Conservation (phyloP, 1,140 invertebrate species). For the Diachasmimorpha longicaudata region DNA sequence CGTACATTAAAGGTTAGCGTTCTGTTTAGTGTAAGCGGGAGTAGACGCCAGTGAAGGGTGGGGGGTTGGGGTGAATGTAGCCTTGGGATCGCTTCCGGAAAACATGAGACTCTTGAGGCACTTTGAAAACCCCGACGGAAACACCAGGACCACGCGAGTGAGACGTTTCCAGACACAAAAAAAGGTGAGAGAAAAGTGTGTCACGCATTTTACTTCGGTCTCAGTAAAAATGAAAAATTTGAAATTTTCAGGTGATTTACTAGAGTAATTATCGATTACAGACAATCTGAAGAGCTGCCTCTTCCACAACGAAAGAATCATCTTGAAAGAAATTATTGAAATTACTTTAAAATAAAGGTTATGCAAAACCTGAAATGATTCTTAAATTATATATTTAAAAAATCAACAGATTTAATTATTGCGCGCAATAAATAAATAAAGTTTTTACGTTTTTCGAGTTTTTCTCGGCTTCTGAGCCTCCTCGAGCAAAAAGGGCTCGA, state of each 20-base stretch:
- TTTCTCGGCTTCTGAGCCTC: no score
- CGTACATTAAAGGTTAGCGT: conserved; percentile 54
- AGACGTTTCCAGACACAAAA: conserved; percentile 6
- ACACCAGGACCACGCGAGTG: conserved; percentile 13
- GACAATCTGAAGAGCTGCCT: no score
- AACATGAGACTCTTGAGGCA: conserved; percentile 24
- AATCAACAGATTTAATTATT: no score
- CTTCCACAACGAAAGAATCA: no score
- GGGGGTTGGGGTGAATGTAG: neutral
- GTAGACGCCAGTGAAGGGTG: neutral
- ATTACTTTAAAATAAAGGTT: no score
- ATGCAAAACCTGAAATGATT: no score
- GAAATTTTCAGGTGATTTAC: neutral
- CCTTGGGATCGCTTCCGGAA: conserved; percentile 21
- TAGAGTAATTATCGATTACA: neutral
- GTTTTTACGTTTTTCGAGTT: no score
- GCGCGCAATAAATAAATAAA: no score
- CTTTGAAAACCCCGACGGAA: conserved; percentile 17
- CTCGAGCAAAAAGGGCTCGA: no score
- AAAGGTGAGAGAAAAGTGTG: neutral
- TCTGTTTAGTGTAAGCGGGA: conserved; percentile 23
- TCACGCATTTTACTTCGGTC: neutral
- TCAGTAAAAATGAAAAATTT: neutral
- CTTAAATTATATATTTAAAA: no score
- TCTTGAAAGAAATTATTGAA: no score